Base-by-base conservation (phyloP, 2,888 invertebrate species). In the Alcis repandata region DNA sequence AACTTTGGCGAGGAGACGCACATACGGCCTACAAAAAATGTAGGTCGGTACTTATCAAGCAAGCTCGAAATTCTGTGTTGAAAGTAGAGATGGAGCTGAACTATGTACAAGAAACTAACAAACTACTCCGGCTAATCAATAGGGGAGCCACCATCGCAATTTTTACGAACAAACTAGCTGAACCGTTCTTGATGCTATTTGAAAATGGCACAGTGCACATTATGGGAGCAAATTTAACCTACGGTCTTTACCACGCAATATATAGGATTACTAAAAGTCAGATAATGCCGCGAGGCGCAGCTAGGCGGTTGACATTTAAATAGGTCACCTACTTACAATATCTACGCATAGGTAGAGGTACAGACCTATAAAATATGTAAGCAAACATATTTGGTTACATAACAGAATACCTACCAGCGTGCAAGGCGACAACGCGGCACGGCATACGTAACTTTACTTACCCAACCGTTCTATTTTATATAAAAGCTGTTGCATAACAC, bases 401-500 rank as follows among this genome's bases (percentile, higher is more conserved):
- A 69, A 71, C 59, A 33, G n/a, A 40, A 43, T 43, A 60, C 56
- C 19, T 38, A 32, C 7, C 11, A 17, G 10, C 11, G 10, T 3
- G 45, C 45, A 10, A 45, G 6, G 43, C 54, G 45, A 40, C 58
- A 32, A n/a, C 10, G 49, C 41, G 36, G 48, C 17, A 36, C 15
- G 38, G 41, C 22, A 48, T 15, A 40, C 54, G 41, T 53, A 52
- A 63, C 62, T 54, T 53, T 52, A 63, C 62, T 54, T 61, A 46
- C 53, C 22, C 56, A 60, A 51, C 63, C 53, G 59, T 63, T 33
- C 64, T 67, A 60, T 51, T 59, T 59, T 56, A 69, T 63, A 70
- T 72, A 68, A 72, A 59, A 64, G 38, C 32, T 65, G 60, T 72
- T 72, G 68, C 68, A 69, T 72, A 72, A 72, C 67, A 72, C 65